Conservation (phyloP, 2,888 invertebrate genomes). For the Cantharis rustica region DNA sequence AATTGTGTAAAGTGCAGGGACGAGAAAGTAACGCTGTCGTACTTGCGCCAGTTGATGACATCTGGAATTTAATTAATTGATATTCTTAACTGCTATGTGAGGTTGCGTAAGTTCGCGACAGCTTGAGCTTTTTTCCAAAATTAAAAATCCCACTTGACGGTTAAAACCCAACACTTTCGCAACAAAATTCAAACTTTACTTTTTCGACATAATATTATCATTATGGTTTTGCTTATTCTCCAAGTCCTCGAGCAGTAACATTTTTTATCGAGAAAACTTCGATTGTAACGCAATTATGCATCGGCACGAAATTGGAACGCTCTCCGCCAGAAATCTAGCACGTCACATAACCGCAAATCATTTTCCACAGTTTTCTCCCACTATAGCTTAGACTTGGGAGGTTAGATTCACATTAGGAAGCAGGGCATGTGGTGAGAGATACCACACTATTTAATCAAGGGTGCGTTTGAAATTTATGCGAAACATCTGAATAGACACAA, state of each 20-base stretch:
- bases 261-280: background rate
- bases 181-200: background rate
- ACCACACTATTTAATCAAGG: background rate
- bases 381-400: background rate
- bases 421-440: background rate
- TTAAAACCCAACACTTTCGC: background rate
- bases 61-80: conserved; percentile 45
- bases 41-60: conserved; percentile 37
- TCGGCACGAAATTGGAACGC: background rate
- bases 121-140: conserved; percentile 22
- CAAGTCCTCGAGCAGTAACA: background rate
- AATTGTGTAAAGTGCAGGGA: conserved; percentile 47
- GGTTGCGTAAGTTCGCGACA: conserved; percentile 27
- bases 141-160: conserved; percentile 5
- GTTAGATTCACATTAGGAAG: background rate
- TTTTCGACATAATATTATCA: background rate
- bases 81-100: conserved; percentile 31
- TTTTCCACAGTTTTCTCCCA: background rate
- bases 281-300: background rate
- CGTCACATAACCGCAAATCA: background rate
- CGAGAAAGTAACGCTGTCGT: conserved; percentile 39
- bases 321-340: background rate
- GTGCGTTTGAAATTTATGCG: background rate
- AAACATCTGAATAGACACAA: background rate
- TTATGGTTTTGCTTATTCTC: background rate